Conservation (phyloP, 2,113 vertebrate genomes). For the Phodopus roborovskii region DNA sequence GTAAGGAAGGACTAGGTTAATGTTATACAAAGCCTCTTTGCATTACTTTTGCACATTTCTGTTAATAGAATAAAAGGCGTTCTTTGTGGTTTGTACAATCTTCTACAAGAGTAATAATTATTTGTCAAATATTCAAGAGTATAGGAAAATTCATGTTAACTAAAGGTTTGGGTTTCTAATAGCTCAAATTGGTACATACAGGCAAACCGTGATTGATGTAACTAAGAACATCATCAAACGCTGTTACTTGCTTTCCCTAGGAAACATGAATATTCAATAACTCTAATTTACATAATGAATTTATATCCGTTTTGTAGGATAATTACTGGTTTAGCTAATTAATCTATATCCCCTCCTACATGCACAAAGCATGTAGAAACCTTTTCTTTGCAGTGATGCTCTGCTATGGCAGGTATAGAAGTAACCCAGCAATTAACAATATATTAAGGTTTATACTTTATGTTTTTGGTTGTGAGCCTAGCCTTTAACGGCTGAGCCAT, state of each 20-base stretch:
- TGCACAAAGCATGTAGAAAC: slow-evolving; percentile 42
- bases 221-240: slow-evolving; percentile 52
- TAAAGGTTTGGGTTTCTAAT: slow-evolving; percentile 48
- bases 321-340: slow-evolving; percentile 64
- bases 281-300: slow-evolving; percentile 57
- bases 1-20: background rate
- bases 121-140: slow-evolving; percentile 40
- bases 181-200: slow-evolving; percentile 40
- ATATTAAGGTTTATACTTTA: background rate
- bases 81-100: slow-evolving; percentile 5
- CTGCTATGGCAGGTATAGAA: background rate
- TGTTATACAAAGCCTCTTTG: background rate
- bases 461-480: no score
- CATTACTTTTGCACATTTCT: slow-evolving; percentile 53
- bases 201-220: slow-evolving; percentile 56
- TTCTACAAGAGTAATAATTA: slow-evolving; percentile 42
- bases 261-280: slow-evolving; percentile 71
- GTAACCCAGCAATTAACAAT: slow-evolving; percentile 19
- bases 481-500: no score
- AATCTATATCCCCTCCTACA: slow-evolving; percentile 34
- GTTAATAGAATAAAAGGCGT: slow-evolving; percentile 36
- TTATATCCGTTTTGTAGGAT: slow-evolving; percentile 61
- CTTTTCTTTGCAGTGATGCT: slow-evolving; percentile 54
- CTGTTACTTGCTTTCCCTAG: slow-evolving; percentile 55
- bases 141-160: slow-evolving; percentile 28